Evolutionary conservation across 2,113 vertebrate species (phyloP), one percentile per base, ranked within the genome.

Genomic region (Dipodomys stephensi): DNA sequence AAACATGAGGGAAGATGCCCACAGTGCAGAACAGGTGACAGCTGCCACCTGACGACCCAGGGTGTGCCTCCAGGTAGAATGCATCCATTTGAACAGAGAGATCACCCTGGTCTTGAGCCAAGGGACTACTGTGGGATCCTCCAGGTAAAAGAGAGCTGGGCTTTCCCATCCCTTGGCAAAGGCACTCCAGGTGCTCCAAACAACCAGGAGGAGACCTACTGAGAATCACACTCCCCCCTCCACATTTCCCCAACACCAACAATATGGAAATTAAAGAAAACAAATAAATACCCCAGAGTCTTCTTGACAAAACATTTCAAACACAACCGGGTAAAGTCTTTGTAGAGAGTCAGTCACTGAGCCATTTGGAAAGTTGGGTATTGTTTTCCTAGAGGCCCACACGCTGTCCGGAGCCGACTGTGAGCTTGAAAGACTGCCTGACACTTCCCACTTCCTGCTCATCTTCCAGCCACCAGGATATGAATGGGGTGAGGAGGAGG

Each of bases 381-480:
- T 79, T 95, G 82, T 94, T 92, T 96, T 88, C 78, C 80, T 68
- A 86, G 84, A 94, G 94, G 68, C 84, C 93, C 91, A 69, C 30
- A 2, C 0, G 23, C 85, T 72, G 88, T 81, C 53, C 1, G 19
- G 94, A 92, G 88, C 81, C 4, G 1, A 35, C 94, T 76, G 94
- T 44, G 83, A 94, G 92, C 94, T 86, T 87, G 94, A 95, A 93
- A 93, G 77, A 35, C 88, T 28, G 87, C 88, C 92, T 92, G 94
- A 95, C 94, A 94, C 89, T 65, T 86, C 93, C 93, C 79, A 96
- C 97, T 97, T 96, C 97, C 97, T 97, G 94, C 93, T 96, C 96
- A 96, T 98, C 84, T 95, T 96, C 94, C 91, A 30, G 64, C 85
- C 67, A 28, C 87, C 85, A 97, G 97, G 97, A 98, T 97, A 96